Conservation (phyloP, 2,113 vertebrate genomes). For the Percina caprodes region DNA sequence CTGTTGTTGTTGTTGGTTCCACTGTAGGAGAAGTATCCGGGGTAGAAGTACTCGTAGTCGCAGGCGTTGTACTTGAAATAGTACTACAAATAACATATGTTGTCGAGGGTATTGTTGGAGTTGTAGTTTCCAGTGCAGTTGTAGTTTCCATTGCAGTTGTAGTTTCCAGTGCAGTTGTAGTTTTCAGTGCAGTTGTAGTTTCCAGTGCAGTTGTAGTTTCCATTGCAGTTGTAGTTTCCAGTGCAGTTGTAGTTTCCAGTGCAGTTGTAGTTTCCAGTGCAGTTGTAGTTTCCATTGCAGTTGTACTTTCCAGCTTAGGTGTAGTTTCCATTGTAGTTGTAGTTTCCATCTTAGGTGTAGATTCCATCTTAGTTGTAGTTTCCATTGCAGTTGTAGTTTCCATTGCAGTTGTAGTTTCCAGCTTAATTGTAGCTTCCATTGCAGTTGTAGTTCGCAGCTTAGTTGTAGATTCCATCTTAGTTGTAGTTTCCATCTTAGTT, state of each 20-base stretch:
- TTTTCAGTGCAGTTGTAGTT: background rate
- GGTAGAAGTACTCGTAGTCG: too few species aligned
- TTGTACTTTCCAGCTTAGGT: accelerated
- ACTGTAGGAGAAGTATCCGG: too few species aligned
- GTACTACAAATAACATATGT: background rate
- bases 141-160: background rate
- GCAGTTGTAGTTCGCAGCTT: background rate
- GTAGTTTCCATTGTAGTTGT: background rate
- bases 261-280: too few species aligned
- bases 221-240: background rate
- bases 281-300: too few species aligned
- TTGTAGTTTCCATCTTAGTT: background rate
- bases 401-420: background rate
- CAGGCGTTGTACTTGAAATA: background rate
- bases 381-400: background rate
- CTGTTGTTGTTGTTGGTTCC: too few species aligned
- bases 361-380: background rate
- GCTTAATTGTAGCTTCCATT: background rate
- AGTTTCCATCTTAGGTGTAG: background rate
- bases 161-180: background rate
- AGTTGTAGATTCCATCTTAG: background rate
- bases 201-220: background rate
- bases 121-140: background rate
- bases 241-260: background rate
- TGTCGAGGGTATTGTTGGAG: background rate